Evolutionary conservation across 2,888 invertebrate genomes (phyloP).

Genomic region (Leptothorax acervorum): DNA sequence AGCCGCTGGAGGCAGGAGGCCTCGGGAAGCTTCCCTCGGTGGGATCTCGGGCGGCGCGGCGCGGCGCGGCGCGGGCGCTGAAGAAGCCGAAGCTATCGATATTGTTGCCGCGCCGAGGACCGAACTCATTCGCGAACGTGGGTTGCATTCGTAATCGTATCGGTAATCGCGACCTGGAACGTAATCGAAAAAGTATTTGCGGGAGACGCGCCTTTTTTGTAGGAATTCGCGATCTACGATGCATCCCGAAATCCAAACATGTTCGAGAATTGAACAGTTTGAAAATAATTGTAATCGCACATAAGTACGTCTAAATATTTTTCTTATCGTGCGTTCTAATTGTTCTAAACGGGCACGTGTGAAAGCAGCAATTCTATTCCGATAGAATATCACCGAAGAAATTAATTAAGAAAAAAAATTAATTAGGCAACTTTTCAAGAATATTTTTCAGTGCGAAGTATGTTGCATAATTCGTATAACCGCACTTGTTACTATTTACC

Average conservation of each 20-base stretch:
- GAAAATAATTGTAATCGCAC: background rate
- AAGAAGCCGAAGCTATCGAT: constrained; percentile 34
- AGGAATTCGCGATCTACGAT: background rate
- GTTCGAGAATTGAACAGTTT: background rate
- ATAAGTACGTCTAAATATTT: background rate
- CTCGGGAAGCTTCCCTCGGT: background rate
- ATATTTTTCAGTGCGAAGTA: background rate
- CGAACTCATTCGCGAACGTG: constrained; percentile 29
- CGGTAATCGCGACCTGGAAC: constrained; percentile 31
- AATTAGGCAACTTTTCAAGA: background rate
- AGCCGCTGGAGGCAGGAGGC: background rate
- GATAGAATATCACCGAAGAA: background rate
- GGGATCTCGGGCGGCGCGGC: background rate
- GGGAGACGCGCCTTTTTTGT: background rate
- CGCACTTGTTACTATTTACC: background rate
- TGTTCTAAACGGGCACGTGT: background rate
- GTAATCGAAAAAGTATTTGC: constrained; percentile 30
- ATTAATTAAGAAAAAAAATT: background rate
- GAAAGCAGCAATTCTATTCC: background rate
- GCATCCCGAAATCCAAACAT: background rate
- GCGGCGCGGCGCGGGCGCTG: background rate
- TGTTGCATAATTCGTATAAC: background rate
- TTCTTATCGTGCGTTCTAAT: background rate
- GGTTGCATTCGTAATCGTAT: constrained; percentile 42
- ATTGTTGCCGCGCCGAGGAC: constrained; percentile 17